Evolutionary conservation across 2,797 vertebrate species (phyloP).

Genomic region (Tragopan temminckii): DNA sequence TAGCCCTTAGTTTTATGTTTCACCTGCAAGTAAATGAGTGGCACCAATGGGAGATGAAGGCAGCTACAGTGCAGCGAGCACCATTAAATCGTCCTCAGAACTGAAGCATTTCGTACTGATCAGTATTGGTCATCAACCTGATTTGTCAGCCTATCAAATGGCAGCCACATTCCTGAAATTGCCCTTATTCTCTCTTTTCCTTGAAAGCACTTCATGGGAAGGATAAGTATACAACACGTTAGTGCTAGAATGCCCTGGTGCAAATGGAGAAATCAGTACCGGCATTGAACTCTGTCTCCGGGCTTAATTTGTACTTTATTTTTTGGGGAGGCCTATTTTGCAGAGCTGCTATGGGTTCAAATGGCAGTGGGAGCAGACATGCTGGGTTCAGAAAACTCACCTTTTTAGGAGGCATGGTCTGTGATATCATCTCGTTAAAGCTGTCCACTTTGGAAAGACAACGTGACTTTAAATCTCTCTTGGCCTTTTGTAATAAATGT

Average conservation of each 20-base stretch:
- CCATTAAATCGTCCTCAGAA: conserved; percentile 61
- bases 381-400: conserved; percentile 11
- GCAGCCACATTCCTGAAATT: conserved; percentile 4
- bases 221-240: not conserved
- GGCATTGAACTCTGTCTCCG: not conserved
- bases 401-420: not conserved
- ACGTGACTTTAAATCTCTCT: conserved; percentile 69
- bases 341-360: not conserved
- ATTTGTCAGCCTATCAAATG: conserved; percentile 28
- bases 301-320: not conserved
- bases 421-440: conserved; percentile 41
- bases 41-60: conserved; percentile 59
- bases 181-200: not conserved
- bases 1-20: conserved; percentile 68
- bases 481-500: conserved; percentile 62
- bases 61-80: conserved; percentile 32
- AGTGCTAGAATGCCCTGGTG: not conserved
- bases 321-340: not conserved
- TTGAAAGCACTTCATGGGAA: rapidly evolving
- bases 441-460: conserved; percentile 42
- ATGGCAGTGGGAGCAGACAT: not conserved
- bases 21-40: conserved; percentile 71
- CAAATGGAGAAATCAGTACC: not conserved
- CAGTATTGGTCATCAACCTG: conserved; percentile 60
- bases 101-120: conserved; percentile 30